Evolutionary conservation across 1,140 invertebrate species (phyloP).

Genomic region (Cydia pomonella): DNA sequence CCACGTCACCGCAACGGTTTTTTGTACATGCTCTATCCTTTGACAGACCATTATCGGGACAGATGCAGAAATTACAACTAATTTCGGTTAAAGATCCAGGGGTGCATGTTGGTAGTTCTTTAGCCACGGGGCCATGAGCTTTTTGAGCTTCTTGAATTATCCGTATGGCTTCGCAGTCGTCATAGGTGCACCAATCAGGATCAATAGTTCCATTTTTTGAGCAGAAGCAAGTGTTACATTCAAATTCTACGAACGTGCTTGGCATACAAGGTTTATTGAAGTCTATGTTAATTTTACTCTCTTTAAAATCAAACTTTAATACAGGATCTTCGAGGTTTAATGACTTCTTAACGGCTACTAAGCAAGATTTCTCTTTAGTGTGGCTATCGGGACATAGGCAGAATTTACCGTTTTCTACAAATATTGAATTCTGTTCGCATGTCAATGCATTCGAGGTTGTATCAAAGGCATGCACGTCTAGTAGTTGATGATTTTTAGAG

Average conservation of each 20-base stretch:
- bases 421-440: slow-evolving; percentile 57
- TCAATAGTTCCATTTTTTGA: slow-evolving; percentile 64
- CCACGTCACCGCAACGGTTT: slow-evolving; percentile 53
- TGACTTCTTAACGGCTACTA: slow-evolving; percentile 41
- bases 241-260: slow-evolving; percentile 62
- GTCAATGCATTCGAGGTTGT: slow-evolving; percentile 31
- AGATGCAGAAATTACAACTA: slow-evolving; percentile 71
- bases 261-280: slow-evolving; percentile 56
- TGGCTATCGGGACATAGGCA: slow-evolving; percentile 62
- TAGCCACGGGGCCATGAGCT: slow-evolving; percentile 29
- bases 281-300: slow-evolving; percentile 43
- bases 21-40: slow-evolving; percentile 62
- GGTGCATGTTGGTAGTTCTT: slow-evolving; percentile 43
- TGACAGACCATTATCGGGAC: slow-evolving; percentile 55
- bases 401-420: slow-evolving; percentile 55
- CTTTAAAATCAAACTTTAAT: not conserved
- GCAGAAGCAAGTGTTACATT: slow-evolving; percentile 72
- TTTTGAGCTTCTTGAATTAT: slow-evolving; percentile 53
- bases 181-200: slow-evolving; percentile 70
- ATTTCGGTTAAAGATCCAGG: slow-evolving; percentile 62
- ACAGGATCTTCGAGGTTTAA: not conserved
- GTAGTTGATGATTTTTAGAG: slow-evolving; percentile 36
- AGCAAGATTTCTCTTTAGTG: slow-evolving; percentile 55
- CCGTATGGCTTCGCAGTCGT: slow-evolving; percentile 64
- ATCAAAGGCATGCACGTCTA: slow-evolving; percentile 47